These are phyloP conservation scores for Podilymbus podiceps DNA, from an alignment of 2,113 vertebrate species.

Conservation along the genomic window DNA sequence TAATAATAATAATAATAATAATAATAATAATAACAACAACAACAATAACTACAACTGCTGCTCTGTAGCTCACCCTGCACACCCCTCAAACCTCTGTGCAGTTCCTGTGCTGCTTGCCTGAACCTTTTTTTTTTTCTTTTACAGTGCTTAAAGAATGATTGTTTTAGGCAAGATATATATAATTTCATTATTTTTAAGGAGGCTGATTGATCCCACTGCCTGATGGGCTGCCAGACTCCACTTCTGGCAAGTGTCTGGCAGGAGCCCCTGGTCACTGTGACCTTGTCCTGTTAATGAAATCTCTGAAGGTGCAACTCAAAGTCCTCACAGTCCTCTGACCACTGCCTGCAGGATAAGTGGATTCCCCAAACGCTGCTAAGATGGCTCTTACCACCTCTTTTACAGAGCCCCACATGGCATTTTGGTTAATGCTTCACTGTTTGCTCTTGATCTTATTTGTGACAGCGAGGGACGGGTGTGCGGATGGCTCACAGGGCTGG, in stretches of 20 bases:
- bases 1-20: fast-evolving
- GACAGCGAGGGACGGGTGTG: fast-evolving
- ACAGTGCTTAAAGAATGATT: not conserved
- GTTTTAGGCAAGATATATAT: not conserved
- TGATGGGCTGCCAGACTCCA: not conserved
- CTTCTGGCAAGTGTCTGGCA: not conserved
- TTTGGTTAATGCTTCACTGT: not conserved
- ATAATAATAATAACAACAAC: fast-evolving
- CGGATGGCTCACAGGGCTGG: not conserved
- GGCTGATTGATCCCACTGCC: not conserved
- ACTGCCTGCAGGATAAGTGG: not conserved
- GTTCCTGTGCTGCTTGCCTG: not conserved
- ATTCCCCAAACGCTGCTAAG: fast-evolving
- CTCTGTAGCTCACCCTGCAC: not conserved
- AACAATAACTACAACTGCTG: not conserved
- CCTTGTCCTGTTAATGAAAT: conserved; percentile 11
- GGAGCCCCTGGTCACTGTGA: not conserved
- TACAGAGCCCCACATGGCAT: not conserved
- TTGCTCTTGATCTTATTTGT: not conserved
- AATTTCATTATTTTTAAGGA: not conserved
- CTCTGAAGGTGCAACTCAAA: not conserved
- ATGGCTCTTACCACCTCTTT: conserved; percentile 7
- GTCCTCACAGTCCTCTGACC: not conserved
- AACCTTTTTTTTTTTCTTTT: not conserved
- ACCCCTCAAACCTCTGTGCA: not conserved